These are phyloP conservation scores for Palloptera scutellata DNA, from an alignment of 2,888 invertebrate species.

Conservation along the genomic window DNA sequence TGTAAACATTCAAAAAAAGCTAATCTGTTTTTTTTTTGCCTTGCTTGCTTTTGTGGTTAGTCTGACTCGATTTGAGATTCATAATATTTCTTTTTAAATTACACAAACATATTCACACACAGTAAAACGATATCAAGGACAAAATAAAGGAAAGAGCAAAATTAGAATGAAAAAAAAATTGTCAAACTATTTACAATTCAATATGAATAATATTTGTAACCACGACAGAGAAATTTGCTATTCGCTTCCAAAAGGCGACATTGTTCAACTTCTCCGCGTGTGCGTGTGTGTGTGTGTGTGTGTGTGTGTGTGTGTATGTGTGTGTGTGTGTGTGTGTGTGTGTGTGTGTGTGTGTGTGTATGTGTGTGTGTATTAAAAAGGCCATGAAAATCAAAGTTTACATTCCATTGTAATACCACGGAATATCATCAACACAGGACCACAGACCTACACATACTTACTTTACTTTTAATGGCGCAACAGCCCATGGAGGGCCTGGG, in stretches of 20 bases:
- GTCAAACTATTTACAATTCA: conserved; percentile 36
- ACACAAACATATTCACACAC: too few relatives aligned
- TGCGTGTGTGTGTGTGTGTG: too few relatives aligned
- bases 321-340: too few relatives aligned
- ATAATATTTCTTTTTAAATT: too few relatives aligned
- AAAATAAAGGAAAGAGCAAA: neutral
- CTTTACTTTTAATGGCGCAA: neutral
- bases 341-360: too few relatives aligned
- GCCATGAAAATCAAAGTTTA: conserved; percentile 36
- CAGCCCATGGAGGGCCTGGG: too few relatives aligned
- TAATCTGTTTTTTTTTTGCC: too few relatives aligned
- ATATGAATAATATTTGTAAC: conserved; percentile 30
- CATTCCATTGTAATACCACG: conserved; percentile 29
- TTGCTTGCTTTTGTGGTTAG: too few relatives aligned
- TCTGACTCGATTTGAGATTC: too few relatives aligned
- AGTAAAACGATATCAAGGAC: neutral
- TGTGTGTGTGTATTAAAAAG: conserved; percentile 11
- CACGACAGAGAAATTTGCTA: conserved; percentile 2
- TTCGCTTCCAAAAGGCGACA: neutral
- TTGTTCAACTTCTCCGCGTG: neutral
- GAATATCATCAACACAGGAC: too few relatives aligned
- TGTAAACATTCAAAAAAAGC: too few relatives aligned
- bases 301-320: too few relatives aligned
- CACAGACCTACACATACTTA: neutral
- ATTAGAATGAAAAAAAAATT: neutral